Percentiles rank a stretch among this genome's conserved stretches.
phyloP scores from a whole-genome alignment of 2,113 vertebrate genomes.

The Gadus chalcogrammus region DNA sequence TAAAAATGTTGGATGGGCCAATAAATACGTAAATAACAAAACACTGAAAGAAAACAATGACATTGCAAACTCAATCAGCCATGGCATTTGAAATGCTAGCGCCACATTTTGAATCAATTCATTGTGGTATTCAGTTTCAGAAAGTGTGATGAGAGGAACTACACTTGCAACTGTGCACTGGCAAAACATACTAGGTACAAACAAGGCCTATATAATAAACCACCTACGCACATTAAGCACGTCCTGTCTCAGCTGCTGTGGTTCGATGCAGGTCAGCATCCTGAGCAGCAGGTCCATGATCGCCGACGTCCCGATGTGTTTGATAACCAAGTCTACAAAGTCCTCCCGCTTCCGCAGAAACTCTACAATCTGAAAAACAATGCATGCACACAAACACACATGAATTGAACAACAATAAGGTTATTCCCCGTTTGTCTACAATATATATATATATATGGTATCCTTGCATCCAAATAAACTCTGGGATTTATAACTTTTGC shows the following conservation, averaged over 20 bases:
- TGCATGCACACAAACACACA: neutral
- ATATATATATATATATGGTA: too few species aligned
- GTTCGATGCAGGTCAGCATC: constrained; percentile 96
- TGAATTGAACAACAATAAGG: too few species aligned
- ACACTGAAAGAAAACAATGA: too few species aligned
- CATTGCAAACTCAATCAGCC: too few species aligned
- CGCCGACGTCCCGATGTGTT: constrained; percentile 97
- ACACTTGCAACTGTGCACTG: too few species aligned
- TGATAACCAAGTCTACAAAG: constrained; percentile 95
- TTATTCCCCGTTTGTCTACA: too few species aligned
- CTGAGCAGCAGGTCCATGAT: constrained; percentile 97
- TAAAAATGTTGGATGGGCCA: neutral
- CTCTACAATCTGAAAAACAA: constrained; percentile 84
- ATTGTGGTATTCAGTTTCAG: too few species aligned
- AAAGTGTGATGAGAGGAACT: too few species aligned
- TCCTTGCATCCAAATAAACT: too few species aligned
- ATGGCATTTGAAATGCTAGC: too few species aligned
- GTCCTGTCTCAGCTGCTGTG: constrained; percentile 92
- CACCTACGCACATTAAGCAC: constrained; percentile 85
- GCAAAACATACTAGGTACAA: neutral
- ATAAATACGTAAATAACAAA: neutral
- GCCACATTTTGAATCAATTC: too few species aligned
- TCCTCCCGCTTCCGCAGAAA: constrained; percentile 93
- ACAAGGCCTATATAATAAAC: neutral
- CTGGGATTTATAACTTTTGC: too few species aligned